Evolutionary conservation across 2,888 invertebrate species (phyloP).

Genomic region (Cerastoderma edule): DNA sequence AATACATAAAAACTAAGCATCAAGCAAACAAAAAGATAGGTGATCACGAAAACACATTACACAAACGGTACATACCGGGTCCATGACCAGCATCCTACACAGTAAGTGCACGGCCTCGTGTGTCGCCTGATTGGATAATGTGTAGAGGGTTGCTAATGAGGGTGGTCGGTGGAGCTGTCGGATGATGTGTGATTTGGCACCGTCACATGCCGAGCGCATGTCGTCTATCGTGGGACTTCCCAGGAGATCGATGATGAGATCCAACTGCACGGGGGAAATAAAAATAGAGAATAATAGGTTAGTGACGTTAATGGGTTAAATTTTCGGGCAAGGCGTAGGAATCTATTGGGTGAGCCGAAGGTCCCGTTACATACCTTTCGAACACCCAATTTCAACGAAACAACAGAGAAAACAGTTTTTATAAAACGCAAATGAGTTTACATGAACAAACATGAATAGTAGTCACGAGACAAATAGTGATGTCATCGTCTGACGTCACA

Average conservation of each 20-base stretch:
- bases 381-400: no score
- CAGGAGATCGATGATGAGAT: constrained; percentile 97
- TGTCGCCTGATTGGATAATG: constrained; percentile 95
- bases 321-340: background rate
- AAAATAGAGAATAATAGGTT: background rate
- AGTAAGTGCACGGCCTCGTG: constrained; percentile 99
- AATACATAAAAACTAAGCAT: no score
- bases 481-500: no score
- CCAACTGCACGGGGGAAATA: constrained; percentile 88
- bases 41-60: no score
- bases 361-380: no score
- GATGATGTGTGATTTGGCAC: constrained; percentile 94
- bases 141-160: constrained; percentile 88
- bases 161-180: constrained; percentile 86
- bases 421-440: no score
- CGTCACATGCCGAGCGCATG: constrained; percentile 98
- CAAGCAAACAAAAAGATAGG: no score
- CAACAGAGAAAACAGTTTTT: no score
- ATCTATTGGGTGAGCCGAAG: no score
- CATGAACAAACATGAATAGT: no score
- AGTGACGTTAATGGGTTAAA: background rate
- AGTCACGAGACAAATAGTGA: no score
- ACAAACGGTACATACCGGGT: constrained; percentile 96
- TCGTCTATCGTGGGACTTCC: constrained; percentile 98
- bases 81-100: constrained; percentile 98